Conservation (phyloP, 2,113 vertebrate species). For the Atlantisia rogersi region DNA sequence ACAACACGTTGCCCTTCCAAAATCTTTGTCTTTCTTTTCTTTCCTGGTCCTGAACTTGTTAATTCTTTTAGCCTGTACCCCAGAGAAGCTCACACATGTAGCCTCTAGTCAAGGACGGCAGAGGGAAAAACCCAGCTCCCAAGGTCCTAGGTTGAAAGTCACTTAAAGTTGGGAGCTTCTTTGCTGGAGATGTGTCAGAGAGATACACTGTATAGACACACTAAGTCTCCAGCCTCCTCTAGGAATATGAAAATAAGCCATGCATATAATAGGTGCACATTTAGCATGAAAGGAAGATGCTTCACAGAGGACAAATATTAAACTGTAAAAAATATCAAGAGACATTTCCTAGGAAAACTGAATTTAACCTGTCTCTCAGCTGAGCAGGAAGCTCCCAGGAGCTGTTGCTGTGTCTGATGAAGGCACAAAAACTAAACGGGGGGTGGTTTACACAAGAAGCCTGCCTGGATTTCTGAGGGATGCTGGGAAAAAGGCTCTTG, state of each 20-base stretch:
- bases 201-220: background rate
- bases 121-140: background rate
- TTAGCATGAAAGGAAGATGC: slow-evolving; percentile 22
- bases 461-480: background rate
- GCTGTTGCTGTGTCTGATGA: background rate
- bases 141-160: background rate
- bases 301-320: slow-evolving; percentile 27
- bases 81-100: background rate
- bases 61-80: background rate
- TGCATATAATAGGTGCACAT: background rate
- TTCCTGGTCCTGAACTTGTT: background rate
- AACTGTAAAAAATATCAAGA: background rate
- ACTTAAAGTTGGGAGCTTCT: background rate
- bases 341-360: background rate
- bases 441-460: background rate
- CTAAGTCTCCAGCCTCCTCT: background rate
- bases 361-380: background rate
- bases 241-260: slow-evolving; percentile 17
- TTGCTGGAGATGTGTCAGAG: background rate
- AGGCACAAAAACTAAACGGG: background rate
- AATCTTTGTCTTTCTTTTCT: background rate
- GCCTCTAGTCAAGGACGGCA: background rate
- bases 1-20: background rate
- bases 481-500: background rate
- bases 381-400: background rate